phyloP scores from a whole-genome alignment of 2,113 vertebrate species.

The Eclectus roratus region DNA sequence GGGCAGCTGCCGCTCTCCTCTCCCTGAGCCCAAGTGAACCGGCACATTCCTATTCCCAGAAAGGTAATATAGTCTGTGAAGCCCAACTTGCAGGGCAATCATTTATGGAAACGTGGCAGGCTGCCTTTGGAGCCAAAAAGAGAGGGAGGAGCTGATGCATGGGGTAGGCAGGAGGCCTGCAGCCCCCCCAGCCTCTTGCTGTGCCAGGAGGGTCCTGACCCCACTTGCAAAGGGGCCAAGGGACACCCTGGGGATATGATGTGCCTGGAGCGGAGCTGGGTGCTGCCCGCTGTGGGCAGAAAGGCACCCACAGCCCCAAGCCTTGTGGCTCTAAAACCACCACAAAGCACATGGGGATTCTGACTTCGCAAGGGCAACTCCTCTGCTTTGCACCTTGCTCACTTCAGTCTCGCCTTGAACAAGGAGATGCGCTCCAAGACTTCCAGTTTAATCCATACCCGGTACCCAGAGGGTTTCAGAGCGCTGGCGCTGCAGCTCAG shows the following conservation, averaged over 20 bases:
- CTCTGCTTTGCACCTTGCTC: not conserved
- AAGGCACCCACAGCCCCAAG: not conserved
- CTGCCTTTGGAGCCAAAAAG: not conserved
- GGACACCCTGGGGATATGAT: rapidly evolving
- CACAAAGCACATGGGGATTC: rapidly evolving
- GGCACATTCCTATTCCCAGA: constrained; percentile 28
- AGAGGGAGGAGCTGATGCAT: not conserved
- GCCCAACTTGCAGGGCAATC: constrained; percentile 36
- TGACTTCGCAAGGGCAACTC: not conserved
- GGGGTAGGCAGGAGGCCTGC: not conserved
- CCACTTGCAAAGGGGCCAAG: not conserved
- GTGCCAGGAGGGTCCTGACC: not conserved
- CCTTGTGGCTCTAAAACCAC: not conserved
- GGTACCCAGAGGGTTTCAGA: not conserved
- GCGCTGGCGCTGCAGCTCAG: not conserved
- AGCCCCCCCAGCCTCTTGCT: not conserved
- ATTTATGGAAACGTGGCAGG: constrained; percentile 14
- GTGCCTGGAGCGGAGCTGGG: not conserved
- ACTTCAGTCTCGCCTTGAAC: not conserved
- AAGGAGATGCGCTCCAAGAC: rapidly evolving
- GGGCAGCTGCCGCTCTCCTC: constrained; percentile 52
- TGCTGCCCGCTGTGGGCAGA: not conserved
- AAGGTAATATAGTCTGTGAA: constrained; percentile 12
- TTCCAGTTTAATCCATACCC: rapidly evolving
- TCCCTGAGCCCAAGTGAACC: constrained; percentile 9